Conservation (phyloP, 2,797 vertebrate species). For the Acipenser transmontanus region DNA sequence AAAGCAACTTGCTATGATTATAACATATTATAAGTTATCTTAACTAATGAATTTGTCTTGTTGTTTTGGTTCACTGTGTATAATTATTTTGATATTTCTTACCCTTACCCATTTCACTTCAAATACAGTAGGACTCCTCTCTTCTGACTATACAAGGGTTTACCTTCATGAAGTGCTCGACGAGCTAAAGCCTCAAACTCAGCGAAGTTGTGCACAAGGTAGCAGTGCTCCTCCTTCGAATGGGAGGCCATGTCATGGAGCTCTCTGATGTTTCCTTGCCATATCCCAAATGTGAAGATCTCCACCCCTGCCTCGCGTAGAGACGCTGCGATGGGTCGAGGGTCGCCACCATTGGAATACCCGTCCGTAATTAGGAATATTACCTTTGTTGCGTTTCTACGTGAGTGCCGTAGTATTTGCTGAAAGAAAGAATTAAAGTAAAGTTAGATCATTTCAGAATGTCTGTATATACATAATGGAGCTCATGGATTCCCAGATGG, state of each 20-base stretch:
- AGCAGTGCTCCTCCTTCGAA: conserved; percentile 94
- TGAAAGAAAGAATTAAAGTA: conserved; percentile 46
- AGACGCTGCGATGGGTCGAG: conserved; percentile 79
- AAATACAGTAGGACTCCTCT: too few relatives aligned
- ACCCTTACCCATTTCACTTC: too few relatives aligned
- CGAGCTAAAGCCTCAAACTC: conserved; percentile 95
- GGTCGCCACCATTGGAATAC: conserved; percentile 94
- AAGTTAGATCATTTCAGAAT: not conserved
- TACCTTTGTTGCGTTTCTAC: conserved; percentile 80
- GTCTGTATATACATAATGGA: too few relatives aligned
- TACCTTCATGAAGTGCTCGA: conserved; percentile 91
- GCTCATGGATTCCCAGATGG: too few relatives aligned
- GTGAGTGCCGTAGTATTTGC: conserved; percentile 90
- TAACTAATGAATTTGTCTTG: too few relatives aligned
- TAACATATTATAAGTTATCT: too few relatives aligned
- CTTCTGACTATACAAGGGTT: not conserved
- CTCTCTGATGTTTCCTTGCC: conserved; percentile 93
- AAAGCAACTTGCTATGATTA: too few relatives aligned
- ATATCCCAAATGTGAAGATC: conserved; percentile 95
- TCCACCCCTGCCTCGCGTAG: conserved; percentile 85
- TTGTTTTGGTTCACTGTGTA: too few relatives aligned
- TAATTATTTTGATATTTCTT: too few relatives aligned
- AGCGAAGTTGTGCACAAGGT: conserved; percentile 88
- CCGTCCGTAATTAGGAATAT: conserved; percentile 97
- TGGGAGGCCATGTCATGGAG: conserved; percentile 93